Percentiles rank a stretch among this genome's conserved stretches.
Conservation (phyloP, 37 sponge, comb jelly and placozoan genomes). For the Chondrosia reniformis region DNA sequence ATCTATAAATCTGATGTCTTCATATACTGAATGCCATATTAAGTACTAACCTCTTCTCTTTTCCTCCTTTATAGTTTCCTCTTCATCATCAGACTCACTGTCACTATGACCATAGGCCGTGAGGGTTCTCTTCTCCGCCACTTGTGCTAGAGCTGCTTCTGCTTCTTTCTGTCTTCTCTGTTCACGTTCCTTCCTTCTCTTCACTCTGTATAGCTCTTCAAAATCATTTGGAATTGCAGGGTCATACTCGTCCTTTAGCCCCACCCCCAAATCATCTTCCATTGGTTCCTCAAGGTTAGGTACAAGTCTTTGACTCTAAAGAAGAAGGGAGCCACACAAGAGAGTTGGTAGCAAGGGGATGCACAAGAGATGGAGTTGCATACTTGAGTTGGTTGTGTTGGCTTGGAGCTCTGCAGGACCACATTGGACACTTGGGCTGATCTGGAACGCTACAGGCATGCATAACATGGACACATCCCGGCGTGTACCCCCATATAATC, state of each 20-base stretch:
- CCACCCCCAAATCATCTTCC: constrained; percentile 57
- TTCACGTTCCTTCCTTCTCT: constrained; percentile 26
- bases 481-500: not conserved
- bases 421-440: not conserved
- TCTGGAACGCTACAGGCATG: not conserved
- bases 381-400: not conserved
- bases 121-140: constrained; percentile 2
- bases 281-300: constrained; percentile 19
- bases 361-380: not conserved
- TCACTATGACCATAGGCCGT: not conserved
- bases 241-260: constrained; percentile 83
- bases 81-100: constrained; percentile 29
- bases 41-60: constrained; percentile 30
- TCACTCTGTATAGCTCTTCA: constrained; percentile 40
- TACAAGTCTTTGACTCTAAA: not conserved
- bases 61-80: constrained; percentile 11
- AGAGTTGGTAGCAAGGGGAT: no score
- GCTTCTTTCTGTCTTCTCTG: constrained; percentile 6
- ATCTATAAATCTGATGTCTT: no score
- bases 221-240: constrained; percentile 93
- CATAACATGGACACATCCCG: not conserved
- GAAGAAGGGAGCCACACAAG: not conserved
- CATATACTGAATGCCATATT: no score
- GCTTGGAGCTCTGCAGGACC: not conserved
- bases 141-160: not conserved